A percentile compares a stretch with the other conserved stretches of the same genome.
These are phyloP conservation scores for Pediacus dermestoides DNA, from an alignment of 2,888 invertebrate species.

Conservation along the genomic window DNA sequence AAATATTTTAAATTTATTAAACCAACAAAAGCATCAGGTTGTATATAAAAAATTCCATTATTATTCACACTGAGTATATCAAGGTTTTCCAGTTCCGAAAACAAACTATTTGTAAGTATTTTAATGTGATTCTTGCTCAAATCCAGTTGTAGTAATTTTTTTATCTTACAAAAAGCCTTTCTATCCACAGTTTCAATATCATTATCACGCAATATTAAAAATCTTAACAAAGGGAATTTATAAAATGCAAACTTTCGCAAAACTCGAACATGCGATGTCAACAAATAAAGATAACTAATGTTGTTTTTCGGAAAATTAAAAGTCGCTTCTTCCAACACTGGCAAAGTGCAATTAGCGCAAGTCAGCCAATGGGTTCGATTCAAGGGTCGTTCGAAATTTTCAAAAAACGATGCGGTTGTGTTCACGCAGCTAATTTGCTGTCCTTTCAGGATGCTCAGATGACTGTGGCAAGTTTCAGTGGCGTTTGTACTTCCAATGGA, in stretches of 20 bases:
- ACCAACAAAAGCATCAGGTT: slow-evolving; percentile 45
- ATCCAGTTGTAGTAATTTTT: slow-evolving; percentile 41
- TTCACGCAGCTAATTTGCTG: slow-evolving; percentile 42
- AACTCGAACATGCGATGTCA: slow-evolving; percentile 31
- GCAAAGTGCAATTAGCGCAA: slow-evolving; percentile 42
- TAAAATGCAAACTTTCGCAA: slow-evolving; percentile 39
- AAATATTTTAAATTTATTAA: slow-evolving; percentile 45
- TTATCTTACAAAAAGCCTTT: slow-evolving; percentile 44
- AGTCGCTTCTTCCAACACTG: slow-evolving; percentile 38
- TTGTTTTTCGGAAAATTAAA: slow-evolving; percentile 41
- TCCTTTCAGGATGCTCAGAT: slow-evolving; percentile 34
- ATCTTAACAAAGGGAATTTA: slow-evolving; percentile 40
- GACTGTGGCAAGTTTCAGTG: slow-evolving; percentile 31
- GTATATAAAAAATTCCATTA: slow-evolving; percentile 44
- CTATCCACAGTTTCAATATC: slow-evolving; percentile 42
- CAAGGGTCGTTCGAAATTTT: slow-evolving; percentile 34
- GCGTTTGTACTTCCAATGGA: slow-evolving; percentile 25
- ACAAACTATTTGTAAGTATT: slow-evolving; percentile 41
- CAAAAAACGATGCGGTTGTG: slow-evolving; percentile 38
- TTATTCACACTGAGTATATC: slow-evolving; percentile 44
- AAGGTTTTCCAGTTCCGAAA: slow-evolving; percentile 44
- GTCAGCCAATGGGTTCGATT: slow-evolving; percentile 44
- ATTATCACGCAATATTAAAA: slow-evolving; percentile 44
- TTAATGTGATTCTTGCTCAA: slow-evolving; percentile 40
- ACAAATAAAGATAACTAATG: slow-evolving; percentile 40